Conservation (phyloP, 2,797 vertebrate species). For the Chelon labrosus region DNA sequence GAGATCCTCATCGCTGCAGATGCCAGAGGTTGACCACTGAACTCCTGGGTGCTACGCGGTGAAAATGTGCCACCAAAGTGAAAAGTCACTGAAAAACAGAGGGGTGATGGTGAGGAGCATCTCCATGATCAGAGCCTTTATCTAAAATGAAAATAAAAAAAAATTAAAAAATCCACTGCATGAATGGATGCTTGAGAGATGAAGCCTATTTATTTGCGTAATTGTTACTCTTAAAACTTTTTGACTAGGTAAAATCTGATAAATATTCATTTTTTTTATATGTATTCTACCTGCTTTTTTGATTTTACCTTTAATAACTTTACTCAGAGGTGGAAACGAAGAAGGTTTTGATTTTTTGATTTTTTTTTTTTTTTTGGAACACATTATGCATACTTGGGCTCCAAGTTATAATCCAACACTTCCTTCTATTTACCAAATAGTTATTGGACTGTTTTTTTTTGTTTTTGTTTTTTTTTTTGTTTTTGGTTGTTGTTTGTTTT, state of each 20-base stretch:
- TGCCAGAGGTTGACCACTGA: conserved; percentile 19
- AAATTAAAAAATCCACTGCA: conserved; percentile 42
- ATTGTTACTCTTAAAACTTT: conserved; percentile 36
- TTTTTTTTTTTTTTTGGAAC: conserved; percentile 48
- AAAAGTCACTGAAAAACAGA: conserved; percentile 23
- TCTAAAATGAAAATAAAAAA: conserved; percentile 34
- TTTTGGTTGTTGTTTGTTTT: conserved; percentile 17
- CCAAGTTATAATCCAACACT: conserved; percentile 74
- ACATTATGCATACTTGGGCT: conserved; percentile 72
- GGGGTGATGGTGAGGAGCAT: conserved; percentile 5
- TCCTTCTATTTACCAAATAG: conserved; percentile 76
- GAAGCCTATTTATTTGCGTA: conserved; percentile 71
- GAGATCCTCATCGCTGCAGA: conserved; percentile 25
- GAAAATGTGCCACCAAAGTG: conserved; percentile 42
- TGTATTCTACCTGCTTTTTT: conserved; percentile 65
- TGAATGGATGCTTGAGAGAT: conserved; percentile 55
- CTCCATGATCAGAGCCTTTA: conserved; percentile 25
- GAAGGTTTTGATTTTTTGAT: conserved; percentile 46
- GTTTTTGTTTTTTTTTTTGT: conserved; percentile 45
- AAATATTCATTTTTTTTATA: conserved; percentile 34
- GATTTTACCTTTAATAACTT: conserved; percentile 50
- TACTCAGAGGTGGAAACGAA: conserved; percentile 57
- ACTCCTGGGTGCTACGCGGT: conserved; percentile 29
- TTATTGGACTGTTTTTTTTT: conserved; percentile 62
- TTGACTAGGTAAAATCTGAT: conserved; percentile 35